Evolutionary conservation across 2,888 invertebrate genomes (phyloP), one percentile per base, ranked within the genome.

Genomic region (Acleris literana): DNA sequence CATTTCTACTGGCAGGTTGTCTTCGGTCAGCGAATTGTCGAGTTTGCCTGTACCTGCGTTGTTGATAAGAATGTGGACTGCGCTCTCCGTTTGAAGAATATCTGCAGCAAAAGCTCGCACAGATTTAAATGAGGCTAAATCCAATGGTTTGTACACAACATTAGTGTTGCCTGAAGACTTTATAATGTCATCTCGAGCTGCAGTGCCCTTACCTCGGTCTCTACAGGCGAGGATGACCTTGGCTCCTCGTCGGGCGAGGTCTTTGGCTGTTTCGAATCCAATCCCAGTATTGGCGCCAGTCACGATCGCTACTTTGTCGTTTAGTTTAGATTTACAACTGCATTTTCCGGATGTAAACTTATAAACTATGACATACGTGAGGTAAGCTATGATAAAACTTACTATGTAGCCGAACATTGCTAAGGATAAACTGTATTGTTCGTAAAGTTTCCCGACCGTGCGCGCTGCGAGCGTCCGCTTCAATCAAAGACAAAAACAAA

Each of bases 1-100:
- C 94, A 97, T 96, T 18, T 96, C 97, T 73, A 95, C 85, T 76
- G 98, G 97, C 61, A 98, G 86, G 1, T 96, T 96, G 79, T 98
- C 97, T 78, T 95, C 95, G 22, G 96, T 96, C 67, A 94, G 92
- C 33, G 93, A 93, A 67, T 94, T 94, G 22, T 92, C 93, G 70
- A 95, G 93, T 1, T 93, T 93, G 70, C 96, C 94, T 0, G 95
- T 96, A 3, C 97, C 97, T 3, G 97, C 97, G 81, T 97, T 98
- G 83, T 97, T 97, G 65, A 98, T 94, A 16, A 98, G 86, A 13
- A 97, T 95, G 82, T 97, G 95, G 54, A 98, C 82, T 77, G 91
- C 93, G 13, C 86, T 76, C 83, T 97, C 96, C 0, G 93, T 94
- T 76, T 93, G 92, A 29, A 95, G 92, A 52, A 98, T 94, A 69